Conservation (phyloP, 2,888 invertebrate genomes). For the Andrena praecox region DNA sequence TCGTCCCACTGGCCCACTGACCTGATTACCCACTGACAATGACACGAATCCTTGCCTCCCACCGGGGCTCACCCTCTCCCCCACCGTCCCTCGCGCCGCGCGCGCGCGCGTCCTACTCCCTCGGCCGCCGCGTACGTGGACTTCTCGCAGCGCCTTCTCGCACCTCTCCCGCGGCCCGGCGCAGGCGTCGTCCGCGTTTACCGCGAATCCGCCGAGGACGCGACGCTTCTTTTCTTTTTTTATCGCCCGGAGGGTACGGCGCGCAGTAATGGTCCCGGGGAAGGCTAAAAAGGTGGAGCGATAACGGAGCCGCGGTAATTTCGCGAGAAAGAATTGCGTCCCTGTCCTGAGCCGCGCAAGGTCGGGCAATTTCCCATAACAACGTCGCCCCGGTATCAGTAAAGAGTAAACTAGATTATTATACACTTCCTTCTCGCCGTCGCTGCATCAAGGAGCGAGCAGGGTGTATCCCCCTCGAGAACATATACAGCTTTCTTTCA, state of each 20-base stretch:
- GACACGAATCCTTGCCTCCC: conserved; percentile 86
- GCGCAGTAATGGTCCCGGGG: neutral
- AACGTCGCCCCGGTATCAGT: too few relatives aligned
- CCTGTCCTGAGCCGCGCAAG: neutral
- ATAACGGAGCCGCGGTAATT: neutral
- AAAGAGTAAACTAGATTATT: too few relatives aligned
- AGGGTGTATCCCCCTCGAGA: too few relatives aligned
- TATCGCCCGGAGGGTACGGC: neutral
- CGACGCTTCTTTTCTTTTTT: conserved; percentile 45
- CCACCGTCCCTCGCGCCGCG: conserved; percentile 78
- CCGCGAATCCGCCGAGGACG: conserved; percentile 53
- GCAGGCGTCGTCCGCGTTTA: conserved; percentile 68
- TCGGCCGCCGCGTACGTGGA: conserved; percentile 73
- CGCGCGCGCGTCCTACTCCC: conserved; percentile 85
- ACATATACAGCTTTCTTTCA: neutral
- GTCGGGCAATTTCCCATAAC: too few relatives aligned
- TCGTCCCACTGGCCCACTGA: conserved; percentile 88
- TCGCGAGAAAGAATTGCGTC: neutral
- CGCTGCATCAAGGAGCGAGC: too few relatives aligned
- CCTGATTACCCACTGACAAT: conserved; percentile 88
- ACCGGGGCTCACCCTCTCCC: conserved; percentile 76
- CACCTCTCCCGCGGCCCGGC: conserved; percentile 73
- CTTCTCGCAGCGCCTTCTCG: conserved; percentile 83
- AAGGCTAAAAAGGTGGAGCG: neutral
- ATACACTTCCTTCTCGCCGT: too few relatives aligned